Percentiles rank a stretch among this genome's conserved stretches.
phyloP scores from a whole-genome alignment of 1,140 invertebrate species.

The Drosophila pruinosa region DNA sequence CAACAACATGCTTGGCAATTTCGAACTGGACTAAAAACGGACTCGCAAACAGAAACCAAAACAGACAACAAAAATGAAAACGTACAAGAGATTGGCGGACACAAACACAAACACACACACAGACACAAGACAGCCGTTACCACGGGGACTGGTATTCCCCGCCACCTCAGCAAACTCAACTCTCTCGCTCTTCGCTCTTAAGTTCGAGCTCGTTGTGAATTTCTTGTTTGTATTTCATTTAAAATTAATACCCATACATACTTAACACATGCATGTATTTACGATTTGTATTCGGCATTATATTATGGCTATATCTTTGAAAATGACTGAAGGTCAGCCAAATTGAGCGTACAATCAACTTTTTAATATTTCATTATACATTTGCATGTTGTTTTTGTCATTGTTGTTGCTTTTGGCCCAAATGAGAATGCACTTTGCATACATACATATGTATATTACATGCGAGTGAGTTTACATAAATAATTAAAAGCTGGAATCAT shows the following conservation, averaged over 20 bases:
- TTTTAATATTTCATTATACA: slow-evolving; percentile 62
- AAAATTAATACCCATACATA: slow-evolving; percentile 33
- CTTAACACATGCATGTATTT: slow-evolving; percentile 39
- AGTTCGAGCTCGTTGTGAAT: slow-evolving; percentile 46
- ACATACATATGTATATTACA: background rate
- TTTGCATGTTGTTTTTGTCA: slow-evolving; percentile 33
- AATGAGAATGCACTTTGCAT: slow-evolving; percentile 32
- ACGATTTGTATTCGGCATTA: slow-evolving; percentile 40
- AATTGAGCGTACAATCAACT: slow-evolving; percentile 76
- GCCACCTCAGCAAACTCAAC: slow-evolving; percentile 19
- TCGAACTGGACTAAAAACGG: slow-evolving; percentile 76
- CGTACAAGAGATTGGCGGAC: slow-evolving; percentile 12
- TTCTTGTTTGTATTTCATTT: slow-evolving; percentile 29
- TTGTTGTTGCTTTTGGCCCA: slow-evolving; percentile 23
- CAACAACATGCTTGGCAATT: slow-evolving; percentile 64
- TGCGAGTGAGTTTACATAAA: too few relatives aligned
- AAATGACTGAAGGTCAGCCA: slow-evolving; percentile 72
- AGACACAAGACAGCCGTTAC: too few relatives aligned
- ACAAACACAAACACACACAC: too few relatives aligned
- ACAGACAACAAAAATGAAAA: slow-evolving; percentile 34
- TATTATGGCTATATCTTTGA: slow-evolving; percentile 67
- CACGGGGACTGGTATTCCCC: slow-evolving; percentile 43
- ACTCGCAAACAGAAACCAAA: slow-evolving; percentile 62
- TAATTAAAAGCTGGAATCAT: slow-evolving; percentile 4
- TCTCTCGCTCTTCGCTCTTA: slow-evolving; percentile 31